These are phyloP conservation scores for Sussaba pulchella DNA, from an alignment of 2,888 invertebrate genomes.

Conservation along the genomic window DNA sequence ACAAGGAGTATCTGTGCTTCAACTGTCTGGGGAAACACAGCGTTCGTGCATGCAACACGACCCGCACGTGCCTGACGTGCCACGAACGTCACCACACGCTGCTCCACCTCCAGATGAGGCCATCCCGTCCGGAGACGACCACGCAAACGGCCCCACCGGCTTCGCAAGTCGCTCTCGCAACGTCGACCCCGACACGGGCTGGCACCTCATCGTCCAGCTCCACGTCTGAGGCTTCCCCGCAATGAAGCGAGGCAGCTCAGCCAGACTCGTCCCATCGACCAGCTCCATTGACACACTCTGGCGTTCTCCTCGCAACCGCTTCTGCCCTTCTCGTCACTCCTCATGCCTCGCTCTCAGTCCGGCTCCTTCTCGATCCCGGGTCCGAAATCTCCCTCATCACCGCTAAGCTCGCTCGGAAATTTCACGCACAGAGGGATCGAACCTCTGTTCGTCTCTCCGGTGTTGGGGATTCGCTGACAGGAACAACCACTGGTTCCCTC, in stretches of 20 bases:
- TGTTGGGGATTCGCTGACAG: slow-evolving; percentile 24
- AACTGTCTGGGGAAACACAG: background rate
- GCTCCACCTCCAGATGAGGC: background rate
- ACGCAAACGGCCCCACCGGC: background rate
- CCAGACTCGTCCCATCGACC: background rate
- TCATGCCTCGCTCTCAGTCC: slow-evolving; percentile 13
- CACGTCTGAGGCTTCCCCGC: background rate
- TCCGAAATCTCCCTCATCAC: slow-evolving; percentile 49
- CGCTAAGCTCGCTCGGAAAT: slow-evolving; percentile 5
- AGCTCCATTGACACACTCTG: background rate
- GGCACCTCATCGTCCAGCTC: background rate
- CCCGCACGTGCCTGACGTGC: background rate
- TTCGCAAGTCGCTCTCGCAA: background rate
- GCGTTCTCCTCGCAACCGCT: slow-evolving; percentile 37
- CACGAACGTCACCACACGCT: background rate
- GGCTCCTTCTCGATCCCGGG: slow-evolving; percentile 40
- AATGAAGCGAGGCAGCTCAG: slow-evolving; percentile 10
- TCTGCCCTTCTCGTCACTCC: background rate
- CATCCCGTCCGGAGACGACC: background rate
- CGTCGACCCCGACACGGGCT: background rate
- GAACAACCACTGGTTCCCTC: slow-evolving; percentile 20
- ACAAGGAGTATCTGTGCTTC: background rate
- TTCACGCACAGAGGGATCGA: slow-evolving; percentile 2
- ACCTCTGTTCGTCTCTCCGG: slow-evolving; percentile 28
- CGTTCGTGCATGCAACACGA: background rate